These are phyloP conservation scores for Limanda limanda DNA, from an alignment of 2,113 vertebrate genomes.

Conservation along the genomic window DNA sequence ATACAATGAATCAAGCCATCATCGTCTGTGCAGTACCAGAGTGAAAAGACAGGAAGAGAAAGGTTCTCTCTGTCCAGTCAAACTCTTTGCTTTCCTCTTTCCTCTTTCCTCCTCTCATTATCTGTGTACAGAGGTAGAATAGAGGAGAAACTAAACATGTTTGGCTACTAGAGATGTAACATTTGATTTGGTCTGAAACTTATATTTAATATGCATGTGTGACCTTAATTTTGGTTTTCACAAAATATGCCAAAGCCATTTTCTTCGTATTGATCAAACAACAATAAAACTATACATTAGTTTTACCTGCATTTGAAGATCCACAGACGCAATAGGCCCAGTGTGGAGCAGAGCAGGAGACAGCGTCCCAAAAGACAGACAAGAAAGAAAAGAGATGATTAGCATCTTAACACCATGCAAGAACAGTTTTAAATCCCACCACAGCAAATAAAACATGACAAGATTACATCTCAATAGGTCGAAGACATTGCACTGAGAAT, in stretches of 20 bases:
- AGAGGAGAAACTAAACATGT: not conserved
- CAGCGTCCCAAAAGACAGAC: slow-evolving; percentile 8
- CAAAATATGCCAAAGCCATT: too few relatives aligned
- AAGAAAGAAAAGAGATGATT: slow-evolving; percentile 33
- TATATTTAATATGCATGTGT: too few relatives aligned
- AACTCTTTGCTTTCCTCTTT: too few relatives aligned
- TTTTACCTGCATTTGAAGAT: slow-evolving; percentile 53
- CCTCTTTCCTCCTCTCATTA: too few relatives aligned
- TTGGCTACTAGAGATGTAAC: not conserved
- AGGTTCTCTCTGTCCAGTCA: too few relatives aligned
- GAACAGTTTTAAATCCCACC: not conserved
- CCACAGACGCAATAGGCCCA: not conserved
- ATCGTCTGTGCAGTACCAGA: too few relatives aligned
- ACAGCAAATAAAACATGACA: not conserved
- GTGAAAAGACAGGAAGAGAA: too few relatives aligned
- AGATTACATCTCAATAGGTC: not conserved
- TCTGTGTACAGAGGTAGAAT: too few relatives aligned
- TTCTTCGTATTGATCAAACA: too few relatives aligned
- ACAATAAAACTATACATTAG: not conserved
- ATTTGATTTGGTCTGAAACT: too few relatives aligned
- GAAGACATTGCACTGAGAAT: too few relatives aligned
- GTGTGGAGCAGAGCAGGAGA: slow-evolving; percentile 3
- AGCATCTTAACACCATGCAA: not conserved
- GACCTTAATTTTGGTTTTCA: not conserved
- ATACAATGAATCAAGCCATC: too few relatives aligned